Base-by-base conservation (phyloP, 2,888 invertebrate genomes). In the Temnothorax ravouxi region DNA sequence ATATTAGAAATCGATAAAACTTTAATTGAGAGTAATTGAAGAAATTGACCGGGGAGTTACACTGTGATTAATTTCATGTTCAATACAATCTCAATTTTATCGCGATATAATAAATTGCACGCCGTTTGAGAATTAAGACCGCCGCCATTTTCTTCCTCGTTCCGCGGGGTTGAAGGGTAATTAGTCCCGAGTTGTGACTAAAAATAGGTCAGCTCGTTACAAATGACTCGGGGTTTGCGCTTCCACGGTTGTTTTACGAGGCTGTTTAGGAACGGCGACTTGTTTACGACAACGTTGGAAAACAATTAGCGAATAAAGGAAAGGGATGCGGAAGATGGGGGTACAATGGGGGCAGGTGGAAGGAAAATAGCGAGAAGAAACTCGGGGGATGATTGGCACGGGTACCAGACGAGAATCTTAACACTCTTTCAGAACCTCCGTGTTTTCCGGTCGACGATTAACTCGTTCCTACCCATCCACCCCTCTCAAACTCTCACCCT, bases 401-500 rank as follows among this genome's bases (percentile, higher is more conserved):
- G 80, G 71, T 82, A 69, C 77, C 64, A 47, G 64, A 77, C 18
- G 74, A 79, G 80, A 85, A 82, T 74, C 71, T 80, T 86, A 84
- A 86, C 83, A 76, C 81, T 84, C 82, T 84, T 86, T 86, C 85
- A 74, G 59, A 64, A 18, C 25, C 9, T 79, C 66, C 83, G 87
- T 86, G 88, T 88, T 91, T 47, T 89, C 84, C 87, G 85, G 66
- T 72, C 44, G 83, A 71, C 91, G 89, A 89, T 91, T 90, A 91
- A 90, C 88, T 91, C 89, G 88, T 88, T 88, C 74, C 84, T 77
- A 61, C 62, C 3, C 15, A 15, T 29, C 84, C 11, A n/a, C 85
- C 44, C 84, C 80, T 86, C 81, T 86, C 80, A 86, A 91, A 85
- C 66, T 87, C 67, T 84, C 81, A 81, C 59, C 83, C 86, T 44